Evolutionary conservation across 2,113 vertebrate species (phyloP).

Genomic region (Tupaia tana): DNA sequence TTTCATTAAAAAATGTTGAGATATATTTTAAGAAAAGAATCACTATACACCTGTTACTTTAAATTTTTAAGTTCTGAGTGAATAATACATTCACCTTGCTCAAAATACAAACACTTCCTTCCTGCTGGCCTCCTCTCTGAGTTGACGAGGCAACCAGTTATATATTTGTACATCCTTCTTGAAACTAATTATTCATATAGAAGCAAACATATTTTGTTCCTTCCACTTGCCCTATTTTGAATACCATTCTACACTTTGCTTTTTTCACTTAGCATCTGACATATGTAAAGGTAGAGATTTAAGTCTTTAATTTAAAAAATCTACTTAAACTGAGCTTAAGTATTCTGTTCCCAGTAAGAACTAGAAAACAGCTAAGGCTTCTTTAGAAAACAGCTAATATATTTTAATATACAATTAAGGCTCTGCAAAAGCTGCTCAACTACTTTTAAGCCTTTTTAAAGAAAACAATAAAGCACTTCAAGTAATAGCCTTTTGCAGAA

Average conservation of each 20-base stretch:
- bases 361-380: neutral
- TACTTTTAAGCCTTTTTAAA: neutral
- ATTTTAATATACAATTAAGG: neutral
- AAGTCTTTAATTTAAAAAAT: constrained; percentile 17
- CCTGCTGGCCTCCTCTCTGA: neutral
- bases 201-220: constrained; percentile 33
- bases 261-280: neutral
- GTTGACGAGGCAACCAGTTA: neutral
- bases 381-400: neutral
- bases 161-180: neutral
- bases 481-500: neutral
- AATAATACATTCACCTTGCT: neutral
- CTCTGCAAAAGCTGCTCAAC: neutral
- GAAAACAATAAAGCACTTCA: neutral
- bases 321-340: constrained; percentile 8
- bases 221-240: constrained; percentile 20
- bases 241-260: neutral
- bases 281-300: neutral
- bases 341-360: constrained; percentile 38
- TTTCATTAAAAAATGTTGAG: no score
- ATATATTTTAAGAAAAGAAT: constrained; percentile 29
- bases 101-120: constrained; percentile 34
- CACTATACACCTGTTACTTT: neutral
- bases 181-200: neutral
- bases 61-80: constrained; percentile 47